These are phyloP conservation scores for Idaea aversata DNA, from an alignment of 2,888 invertebrate species.

Conservation along the genomic window DNA sequence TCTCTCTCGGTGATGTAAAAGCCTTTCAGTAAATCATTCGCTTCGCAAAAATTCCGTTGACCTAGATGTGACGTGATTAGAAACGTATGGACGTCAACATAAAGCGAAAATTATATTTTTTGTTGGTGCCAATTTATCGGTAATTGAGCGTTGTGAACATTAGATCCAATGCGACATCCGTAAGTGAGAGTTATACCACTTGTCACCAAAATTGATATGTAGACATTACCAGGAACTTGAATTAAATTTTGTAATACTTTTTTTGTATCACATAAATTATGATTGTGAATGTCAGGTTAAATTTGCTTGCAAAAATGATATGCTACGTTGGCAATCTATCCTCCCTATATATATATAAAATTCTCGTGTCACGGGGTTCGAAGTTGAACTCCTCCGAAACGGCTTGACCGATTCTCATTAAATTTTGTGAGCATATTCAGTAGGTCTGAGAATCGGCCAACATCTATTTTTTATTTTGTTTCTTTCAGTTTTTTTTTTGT, in stretches of 20 bases:
- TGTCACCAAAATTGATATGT: constrained; percentile 74
- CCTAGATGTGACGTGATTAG: constrained; percentile 77
- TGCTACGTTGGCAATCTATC: no score
- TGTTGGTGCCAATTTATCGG: constrained; percentile 70
- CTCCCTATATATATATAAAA: no score
- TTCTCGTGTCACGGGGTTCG: no score
- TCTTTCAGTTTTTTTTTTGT: no score
- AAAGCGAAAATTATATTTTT: constrained; percentile 74
- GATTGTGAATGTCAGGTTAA: background rate
- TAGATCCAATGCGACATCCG: constrained; percentile 70
- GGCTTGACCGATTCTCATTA: no score
- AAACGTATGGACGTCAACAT: constrained; percentile 62
- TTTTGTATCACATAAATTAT: background rate
- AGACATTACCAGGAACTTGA: background rate
- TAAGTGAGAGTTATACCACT: constrained; percentile 77
- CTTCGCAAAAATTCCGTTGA: constrained; percentile 74
- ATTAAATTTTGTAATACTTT: background rate
- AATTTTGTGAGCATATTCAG: no score
- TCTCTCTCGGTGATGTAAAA: constrained; percentile 70
- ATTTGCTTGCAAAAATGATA: background rate
- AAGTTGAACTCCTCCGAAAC: no score
- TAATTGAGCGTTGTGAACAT: constrained; percentile 65
- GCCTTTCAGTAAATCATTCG: constrained; percentile 69
- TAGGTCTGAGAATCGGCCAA: no score
- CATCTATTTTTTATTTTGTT: no score